Percentiles rank a stretch among this genome's conserved stretches.
Conservation (phyloP, 92 coral and sea anemone genomes). For the Paragorgia papillata region DNA sequence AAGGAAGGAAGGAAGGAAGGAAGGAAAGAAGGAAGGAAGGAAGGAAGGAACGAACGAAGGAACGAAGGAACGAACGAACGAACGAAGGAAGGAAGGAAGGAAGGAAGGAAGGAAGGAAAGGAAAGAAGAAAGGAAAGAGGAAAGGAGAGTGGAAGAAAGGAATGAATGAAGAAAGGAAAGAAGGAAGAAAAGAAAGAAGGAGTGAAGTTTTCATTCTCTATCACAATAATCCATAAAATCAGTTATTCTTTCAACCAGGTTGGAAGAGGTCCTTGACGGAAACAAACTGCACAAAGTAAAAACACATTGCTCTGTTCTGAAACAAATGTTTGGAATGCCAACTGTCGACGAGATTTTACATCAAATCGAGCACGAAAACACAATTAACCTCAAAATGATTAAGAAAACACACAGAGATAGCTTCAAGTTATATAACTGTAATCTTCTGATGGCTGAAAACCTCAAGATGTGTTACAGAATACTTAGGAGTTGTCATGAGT, state of each 20-base stretch:
- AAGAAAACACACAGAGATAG: constrained; percentile 21
- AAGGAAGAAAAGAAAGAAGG: no score
- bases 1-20: no score
- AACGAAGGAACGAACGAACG: no score
- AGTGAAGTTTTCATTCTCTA: no score
- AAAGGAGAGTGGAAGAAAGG: no score
- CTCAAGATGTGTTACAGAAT: constrained; percentile 24
- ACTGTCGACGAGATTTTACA: constrained; percentile 18
- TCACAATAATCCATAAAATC: no score
- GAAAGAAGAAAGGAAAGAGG: no score
- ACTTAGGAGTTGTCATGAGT: constrained; percentile 12
- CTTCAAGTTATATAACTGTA: constrained; percentile 15
- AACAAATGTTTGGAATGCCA: constrained; percentile 17
- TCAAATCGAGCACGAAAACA: constrained; percentile 32
- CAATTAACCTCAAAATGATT: constrained; percentile 14
- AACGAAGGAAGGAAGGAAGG: no score
- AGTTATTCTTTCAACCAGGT: not conserved
- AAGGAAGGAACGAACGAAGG: no score
- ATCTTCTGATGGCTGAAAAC: constrained; percentile 13
- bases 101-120: no score
- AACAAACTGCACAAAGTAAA: constrained; percentile 1
- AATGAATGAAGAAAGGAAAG: no score
- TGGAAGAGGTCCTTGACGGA: constrained; percentile 19
- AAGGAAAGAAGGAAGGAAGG: no score
- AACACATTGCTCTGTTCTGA: not conserved